Conservation (phyloP, 2,113 vertebrate genomes). For the Pseudopipra pipra region DNA sequence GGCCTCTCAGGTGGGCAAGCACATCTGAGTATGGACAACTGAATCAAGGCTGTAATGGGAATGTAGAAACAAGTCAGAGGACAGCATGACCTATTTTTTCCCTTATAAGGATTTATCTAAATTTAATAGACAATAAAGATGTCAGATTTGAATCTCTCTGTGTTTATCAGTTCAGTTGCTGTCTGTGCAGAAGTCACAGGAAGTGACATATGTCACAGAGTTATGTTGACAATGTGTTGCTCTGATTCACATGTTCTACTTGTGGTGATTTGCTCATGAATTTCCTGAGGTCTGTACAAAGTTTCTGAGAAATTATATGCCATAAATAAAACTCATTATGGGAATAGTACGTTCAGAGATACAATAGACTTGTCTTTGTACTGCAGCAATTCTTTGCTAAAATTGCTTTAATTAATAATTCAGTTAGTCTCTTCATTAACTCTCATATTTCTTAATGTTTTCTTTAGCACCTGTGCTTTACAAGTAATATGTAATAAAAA, state of each 20-base stretch:
- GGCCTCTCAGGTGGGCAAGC: neutral
- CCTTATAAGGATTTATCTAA: neutral
- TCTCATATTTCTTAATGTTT: neutral
- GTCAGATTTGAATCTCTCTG: neutral
- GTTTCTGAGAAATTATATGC: neutral
- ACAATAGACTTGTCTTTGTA: neutral
- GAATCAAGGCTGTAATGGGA: neutral
- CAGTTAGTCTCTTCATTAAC: neutral
- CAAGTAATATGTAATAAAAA: neutral
- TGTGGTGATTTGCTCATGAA: neutral
- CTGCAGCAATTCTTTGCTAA: neutral
- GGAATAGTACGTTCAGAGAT: neutral
- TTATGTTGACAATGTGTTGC: neutral
- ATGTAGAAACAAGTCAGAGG: neutral
- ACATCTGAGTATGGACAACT: neutral
- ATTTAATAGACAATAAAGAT: neutral
- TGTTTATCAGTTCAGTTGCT: neutral
- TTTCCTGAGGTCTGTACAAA: neutral
- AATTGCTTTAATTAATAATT: slow-evolving; percentile 1
- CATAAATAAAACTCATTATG: neutral
- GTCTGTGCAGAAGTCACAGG: neutral
- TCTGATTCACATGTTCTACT: neutral
- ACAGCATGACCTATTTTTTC: neutral
- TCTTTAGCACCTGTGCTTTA: neutral
- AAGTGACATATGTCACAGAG: neutral